Evolutionary conservation across 2,888 invertebrate species (phyloP).

Genomic region (Clivina fossor): DNA sequence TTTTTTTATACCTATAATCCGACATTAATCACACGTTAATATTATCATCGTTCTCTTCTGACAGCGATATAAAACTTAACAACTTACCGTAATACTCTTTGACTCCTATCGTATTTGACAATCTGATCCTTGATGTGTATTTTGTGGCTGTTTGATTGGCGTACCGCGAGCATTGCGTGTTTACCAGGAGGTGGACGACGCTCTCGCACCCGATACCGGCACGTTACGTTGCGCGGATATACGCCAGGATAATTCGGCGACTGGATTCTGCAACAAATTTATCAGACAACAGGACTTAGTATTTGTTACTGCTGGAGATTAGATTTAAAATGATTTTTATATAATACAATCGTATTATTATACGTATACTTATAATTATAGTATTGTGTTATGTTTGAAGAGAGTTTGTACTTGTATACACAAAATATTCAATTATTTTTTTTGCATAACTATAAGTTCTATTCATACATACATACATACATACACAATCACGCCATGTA

Average conservation of each 20-base stretch:
- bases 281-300: constrained; percentile 44
- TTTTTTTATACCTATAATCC: no score
- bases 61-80: no score
- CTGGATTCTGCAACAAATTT: constrained; percentile 66
- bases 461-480: no score
- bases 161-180: constrained; percentile 73
- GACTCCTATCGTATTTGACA: constrained; percentile 74
- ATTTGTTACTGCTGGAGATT: background rate
- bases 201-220: constrained; percentile 51
- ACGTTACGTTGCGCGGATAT: constrained; percentile 81
- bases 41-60: no score
- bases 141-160: constrained; percentile 77
- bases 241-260: constrained; percentile 90
- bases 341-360: no score
- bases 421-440: background rate
- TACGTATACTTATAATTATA: no score
- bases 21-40: no score
- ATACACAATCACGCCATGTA: no score
- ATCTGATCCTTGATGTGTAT: constrained; percentile 78
- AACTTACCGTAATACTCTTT: constrained; percentile 73
- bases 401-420: background rate
- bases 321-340: no score
- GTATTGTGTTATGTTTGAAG: no score
- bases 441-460: background rate
- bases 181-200: constrained; percentile 65